These are phyloP conservation scores for Cheilosia scutellata DNA, from an alignment of 2,888 invertebrate species.

Conservation along the genomic window DNA sequence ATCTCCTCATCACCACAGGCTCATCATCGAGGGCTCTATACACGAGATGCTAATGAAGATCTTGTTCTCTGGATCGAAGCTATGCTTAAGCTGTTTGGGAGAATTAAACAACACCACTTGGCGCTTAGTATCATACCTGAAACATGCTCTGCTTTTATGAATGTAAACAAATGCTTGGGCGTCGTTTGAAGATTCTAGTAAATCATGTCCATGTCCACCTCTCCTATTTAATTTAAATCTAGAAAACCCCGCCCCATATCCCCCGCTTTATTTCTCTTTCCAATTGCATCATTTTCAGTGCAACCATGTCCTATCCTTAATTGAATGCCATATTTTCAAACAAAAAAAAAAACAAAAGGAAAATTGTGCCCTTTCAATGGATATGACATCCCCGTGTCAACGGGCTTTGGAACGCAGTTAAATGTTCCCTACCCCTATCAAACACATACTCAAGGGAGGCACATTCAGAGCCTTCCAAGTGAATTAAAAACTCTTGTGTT, in stretches of 20 bases:
- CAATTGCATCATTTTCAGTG: slow-evolving; percentile 6
- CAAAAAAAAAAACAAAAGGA: slow-evolving; percentile 17
- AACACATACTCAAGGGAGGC: slow-evolving; percentile 27
- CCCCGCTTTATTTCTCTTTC: not conserved
- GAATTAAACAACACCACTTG: no score
- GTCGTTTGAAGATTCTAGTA: no score
- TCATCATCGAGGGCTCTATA: no score
- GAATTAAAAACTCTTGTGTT: slow-evolving; percentile 69
- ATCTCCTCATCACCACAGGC: no score
- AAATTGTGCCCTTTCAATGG: slow-evolving; percentile 37
- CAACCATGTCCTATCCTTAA: slow-evolving; percentile 25
- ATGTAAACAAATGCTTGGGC: no score
- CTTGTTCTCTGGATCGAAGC: no score
- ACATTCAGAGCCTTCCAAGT: slow-evolving; percentile 41
- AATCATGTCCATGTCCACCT: no score
- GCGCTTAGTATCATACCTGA: no score
- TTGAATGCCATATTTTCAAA: slow-evolving; percentile 47
- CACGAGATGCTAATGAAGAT: no score
- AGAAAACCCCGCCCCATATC: not conserved
- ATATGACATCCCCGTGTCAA: slow-evolving; percentile 24
- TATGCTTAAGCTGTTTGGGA: no score
- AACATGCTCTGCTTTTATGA: no score
- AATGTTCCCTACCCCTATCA: slow-evolving; percentile 25
- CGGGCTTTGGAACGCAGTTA: not conserved
- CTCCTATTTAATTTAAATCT: not conserved